Conservation (phyloP, 2,888 invertebrate genomes). For the Drosophila acutilabella region DNA sequence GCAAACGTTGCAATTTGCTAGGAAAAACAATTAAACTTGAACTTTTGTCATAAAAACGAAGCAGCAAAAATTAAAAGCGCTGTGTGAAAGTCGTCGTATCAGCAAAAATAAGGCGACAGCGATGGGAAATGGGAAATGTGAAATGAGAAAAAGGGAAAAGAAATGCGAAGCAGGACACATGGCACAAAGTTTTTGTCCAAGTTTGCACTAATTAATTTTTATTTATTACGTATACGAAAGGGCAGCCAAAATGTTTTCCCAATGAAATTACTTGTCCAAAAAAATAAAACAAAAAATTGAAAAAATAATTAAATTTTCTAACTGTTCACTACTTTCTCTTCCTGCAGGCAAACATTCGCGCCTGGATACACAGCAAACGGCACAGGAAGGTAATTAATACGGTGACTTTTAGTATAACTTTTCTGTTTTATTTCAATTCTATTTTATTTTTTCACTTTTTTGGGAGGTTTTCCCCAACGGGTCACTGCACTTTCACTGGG, state of each 20-base stretch:
- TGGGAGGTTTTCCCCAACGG: conserved; percentile 11
- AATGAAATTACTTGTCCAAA: conserved; percentile 57
- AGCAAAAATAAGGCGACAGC: conserved; percentile 65
- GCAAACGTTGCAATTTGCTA: conserved; percentile 64
- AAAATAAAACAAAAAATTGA: conserved; percentile 15
- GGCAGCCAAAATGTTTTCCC: conserved; percentile 52
- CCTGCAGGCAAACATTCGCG: conserved; percentile 84
- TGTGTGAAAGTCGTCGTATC: conserved; percentile 61
- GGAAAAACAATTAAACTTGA: conserved; percentile 77
- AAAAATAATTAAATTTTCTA: conserved; percentile 65
- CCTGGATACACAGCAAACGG: conserved; percentile 82
- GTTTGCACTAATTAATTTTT: conserved; percentile 76
- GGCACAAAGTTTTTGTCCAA: conserved; percentile 50
- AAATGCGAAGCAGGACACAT: conserved; percentile 37
- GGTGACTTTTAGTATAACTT: conserved; percentile 38
- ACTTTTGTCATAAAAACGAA: conserved; percentile 71
- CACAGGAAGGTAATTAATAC: conserved; percentile 83
- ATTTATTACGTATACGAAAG: conserved; percentile 67
- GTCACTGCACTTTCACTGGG: conserved; percentile 40
- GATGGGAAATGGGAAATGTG: conserved; percentile 12
- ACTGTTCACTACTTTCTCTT: conserved; percentile 38
- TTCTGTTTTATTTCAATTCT: conserved; percentile 9
- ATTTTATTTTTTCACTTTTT: conserved; percentile 5
- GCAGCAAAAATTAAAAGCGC: conserved; percentile 48
- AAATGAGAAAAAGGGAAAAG: conserved; percentile 9